These are phyloP conservation scores for Watsonalla binaria DNA, from an alignment of 2,888 invertebrate species.

Conservation along the genomic window DNA sequence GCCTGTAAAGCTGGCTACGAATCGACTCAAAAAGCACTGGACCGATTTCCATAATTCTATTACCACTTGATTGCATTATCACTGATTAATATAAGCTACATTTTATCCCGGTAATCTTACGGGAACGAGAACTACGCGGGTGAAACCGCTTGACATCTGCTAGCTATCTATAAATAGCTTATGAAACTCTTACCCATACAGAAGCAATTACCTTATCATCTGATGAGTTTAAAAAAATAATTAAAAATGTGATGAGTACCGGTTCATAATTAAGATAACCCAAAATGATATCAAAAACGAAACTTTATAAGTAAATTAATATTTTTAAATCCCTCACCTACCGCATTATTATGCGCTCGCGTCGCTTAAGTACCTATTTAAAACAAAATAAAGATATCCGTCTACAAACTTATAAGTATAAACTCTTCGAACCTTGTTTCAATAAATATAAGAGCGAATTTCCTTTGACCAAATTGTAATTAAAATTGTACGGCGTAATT, in stretches of 20 bases:
- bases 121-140: too few relatives aligned
- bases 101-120: too few relatives aligned
- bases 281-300: not conserved
- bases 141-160: too few relatives aligned
- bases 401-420: not conserved
- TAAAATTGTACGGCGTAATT: not conserved
- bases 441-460: not conserved
- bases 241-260: not conserved
- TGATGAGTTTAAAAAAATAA: not conserved
- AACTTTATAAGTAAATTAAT: not conserved
- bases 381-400: slow-evolving; percentile 1
- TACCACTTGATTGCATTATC: too few relatives aligned
- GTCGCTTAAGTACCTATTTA: not conserved
- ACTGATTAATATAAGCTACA: too few relatives aligned
- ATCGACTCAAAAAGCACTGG: too few relatives aligned
- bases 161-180: too few relatives aligned
- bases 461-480: not conserved
- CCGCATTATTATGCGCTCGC: not conserved
- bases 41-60: too few relatives aligned
- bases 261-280: not conserved
- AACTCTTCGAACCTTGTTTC: not conserved
- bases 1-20: too few relatives aligned
- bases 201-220: too few relatives aligned
- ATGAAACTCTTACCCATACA: too few relatives aligned
- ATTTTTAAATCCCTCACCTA: not conserved